These are phyloP conservation scores for Siderastrea siderea DNA, from an alignment of 92 coral and sea anemone species.

Conservation along the genomic window DNA sequence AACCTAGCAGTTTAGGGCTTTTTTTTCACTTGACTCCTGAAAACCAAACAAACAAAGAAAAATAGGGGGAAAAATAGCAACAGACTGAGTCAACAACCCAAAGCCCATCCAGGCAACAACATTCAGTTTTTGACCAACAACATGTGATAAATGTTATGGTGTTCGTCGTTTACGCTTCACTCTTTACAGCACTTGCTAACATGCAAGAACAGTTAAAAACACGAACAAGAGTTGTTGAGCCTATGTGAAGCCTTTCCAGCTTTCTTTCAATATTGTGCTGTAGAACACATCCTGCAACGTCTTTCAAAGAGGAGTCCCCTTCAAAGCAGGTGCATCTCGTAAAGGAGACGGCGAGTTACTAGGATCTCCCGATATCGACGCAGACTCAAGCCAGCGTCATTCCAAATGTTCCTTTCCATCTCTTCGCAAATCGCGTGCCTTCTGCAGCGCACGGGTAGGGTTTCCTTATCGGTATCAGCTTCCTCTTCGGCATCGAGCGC, in stretches of 20 bases:
- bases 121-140: not conserved
- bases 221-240: not conserved
- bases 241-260: not conserved
- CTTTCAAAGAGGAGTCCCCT: not conserved
- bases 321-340: slow-evolving; percentile 79
- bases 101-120: not conserved
- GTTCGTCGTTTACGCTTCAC: too few species aligned
- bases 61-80: too few species aligned
- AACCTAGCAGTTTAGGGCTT: too few species aligned
- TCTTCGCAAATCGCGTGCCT: slow-evolving; percentile 93
- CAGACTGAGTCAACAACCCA: not conserved
- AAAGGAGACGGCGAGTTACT: slow-evolving; percentile 70
- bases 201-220: not conserved
- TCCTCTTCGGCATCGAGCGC: slow-evolving; percentile 7
- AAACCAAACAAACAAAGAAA: too few species aligned
- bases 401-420: slow-evolving; percentile 74
- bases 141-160: too few species aligned
- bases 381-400: slow-evolving; percentile 76
- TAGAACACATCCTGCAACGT: not conserved
- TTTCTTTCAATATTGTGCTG: not conserved
- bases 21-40: too few species aligned
- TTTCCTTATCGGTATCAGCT: slow-evolving; percentile 15
- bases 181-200: not conserved
- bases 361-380: slow-evolving; percentile 80
- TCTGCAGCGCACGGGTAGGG: slow-evolving; percentile 49